phyloP scores from a whole-genome alignment of 2,113 vertebrate genomes.

The Anhinga anhinga region DNA sequence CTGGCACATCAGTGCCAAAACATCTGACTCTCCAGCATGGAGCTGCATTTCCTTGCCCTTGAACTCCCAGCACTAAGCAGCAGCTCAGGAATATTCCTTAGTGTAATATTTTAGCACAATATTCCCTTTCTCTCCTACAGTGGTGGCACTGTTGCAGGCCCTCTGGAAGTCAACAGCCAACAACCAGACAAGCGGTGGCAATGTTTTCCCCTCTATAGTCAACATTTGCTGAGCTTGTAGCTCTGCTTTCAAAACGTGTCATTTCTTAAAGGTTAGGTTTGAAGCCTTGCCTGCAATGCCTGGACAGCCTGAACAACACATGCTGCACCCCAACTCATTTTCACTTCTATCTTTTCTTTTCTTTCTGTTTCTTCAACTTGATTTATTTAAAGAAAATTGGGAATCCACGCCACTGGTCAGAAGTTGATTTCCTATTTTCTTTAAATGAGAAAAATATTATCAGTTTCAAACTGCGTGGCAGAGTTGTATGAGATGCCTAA shows the following conservation, averaged over 20 bases:
- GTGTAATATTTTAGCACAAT: neutral
- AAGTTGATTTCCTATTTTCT: neutral
- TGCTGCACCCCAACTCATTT: neutral
- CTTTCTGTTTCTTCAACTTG: neutral
- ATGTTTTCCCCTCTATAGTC: neutral
- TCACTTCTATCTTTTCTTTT: neutral
- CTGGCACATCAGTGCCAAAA: rapidly evolving
- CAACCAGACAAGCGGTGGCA: neutral
- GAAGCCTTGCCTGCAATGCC: neutral
- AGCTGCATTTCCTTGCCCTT: neutral
- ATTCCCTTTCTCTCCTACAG: neutral
- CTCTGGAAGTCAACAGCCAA: neutral
- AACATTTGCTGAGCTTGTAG: neutral
- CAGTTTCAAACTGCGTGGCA: neutral
- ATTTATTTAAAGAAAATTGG: neutral
- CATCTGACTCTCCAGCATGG: neutral
- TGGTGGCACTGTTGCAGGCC: neutral
- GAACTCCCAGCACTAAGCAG: neutral
- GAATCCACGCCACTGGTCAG: rapidly evolving
- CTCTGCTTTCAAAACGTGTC: neutral
- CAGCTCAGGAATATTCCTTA: neutral
- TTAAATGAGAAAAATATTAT: neutral
- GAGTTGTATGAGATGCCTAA: neutral
- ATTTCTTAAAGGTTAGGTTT: neutral
- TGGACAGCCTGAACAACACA: neutral